Evolutionary conservation across 2,113 vertebrate genomes (phyloP).

Genomic region (Mus spicilegus): DNA sequence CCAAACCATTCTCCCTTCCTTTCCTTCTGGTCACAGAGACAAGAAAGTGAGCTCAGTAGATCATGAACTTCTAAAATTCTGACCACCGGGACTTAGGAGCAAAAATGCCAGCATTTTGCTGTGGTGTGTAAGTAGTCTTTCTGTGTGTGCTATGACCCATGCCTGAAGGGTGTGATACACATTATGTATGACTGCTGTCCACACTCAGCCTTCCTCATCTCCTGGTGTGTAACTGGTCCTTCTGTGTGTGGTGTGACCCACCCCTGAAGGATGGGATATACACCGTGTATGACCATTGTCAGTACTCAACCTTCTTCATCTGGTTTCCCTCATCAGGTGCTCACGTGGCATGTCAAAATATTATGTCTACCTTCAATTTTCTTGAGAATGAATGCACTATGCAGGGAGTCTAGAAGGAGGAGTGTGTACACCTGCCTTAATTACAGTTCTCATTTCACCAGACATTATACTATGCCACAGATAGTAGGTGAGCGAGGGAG

Average conservation of each 20-base stretch:
- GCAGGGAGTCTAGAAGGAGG: neutral
- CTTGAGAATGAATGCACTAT: neutral
- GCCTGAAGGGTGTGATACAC: neutral
- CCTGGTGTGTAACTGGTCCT: neutral
- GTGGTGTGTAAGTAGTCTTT: rapidly evolving
- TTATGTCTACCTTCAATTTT: neutral
- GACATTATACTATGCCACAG: neutral
- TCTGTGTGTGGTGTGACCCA: rapidly evolving
- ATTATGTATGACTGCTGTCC: too few species aligned
- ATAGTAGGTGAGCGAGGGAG: neutral
- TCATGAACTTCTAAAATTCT: neutral
- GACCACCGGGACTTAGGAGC: neutral
- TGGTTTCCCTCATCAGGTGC: neutral
- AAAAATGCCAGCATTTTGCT: too few species aligned
- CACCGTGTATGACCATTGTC: rapidly evolving
- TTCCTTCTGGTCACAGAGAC: neutral
- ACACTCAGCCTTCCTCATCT: too few species aligned
- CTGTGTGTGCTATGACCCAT: rapidly evolving
- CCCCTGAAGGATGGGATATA: neutral
- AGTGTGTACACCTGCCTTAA: neutral
- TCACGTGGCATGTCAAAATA: neutral
- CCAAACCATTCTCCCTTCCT: neutral
- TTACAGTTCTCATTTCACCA: constrained; percentile 11
- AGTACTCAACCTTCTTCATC: rapidly evolving
- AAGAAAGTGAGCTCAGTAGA: neutral